Base-by-base conservation (phyloP, 2,797 vertebrate species). In the Aselliscus stoliczkanus region DNA sequence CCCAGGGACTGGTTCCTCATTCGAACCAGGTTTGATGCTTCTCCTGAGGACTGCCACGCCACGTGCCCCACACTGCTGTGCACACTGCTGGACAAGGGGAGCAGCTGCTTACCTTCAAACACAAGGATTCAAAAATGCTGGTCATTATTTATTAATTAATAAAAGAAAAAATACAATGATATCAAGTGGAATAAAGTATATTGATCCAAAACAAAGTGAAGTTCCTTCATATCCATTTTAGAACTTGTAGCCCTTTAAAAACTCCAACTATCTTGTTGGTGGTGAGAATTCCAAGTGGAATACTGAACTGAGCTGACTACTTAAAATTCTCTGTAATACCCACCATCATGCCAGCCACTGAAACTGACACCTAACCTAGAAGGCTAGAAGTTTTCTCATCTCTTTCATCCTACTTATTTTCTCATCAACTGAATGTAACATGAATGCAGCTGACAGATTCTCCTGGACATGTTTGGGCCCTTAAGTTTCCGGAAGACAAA, bases 1-100 rank as follows among this genome's bases (percentile, higher is more conserved):
- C 99, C 99, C 69, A 99, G 97, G 6, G 98, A 98, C 93, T 99
- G 99, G 96, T 99, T 99, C 98, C 99, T 99, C 99, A 99, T 99
- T 56, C 99, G 99, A 96, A 99, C 99, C 97, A 99, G 98, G 98
- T 99, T 99, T 97, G 99, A 99, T 44, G 98, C 97, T 73, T 99
- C 99, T 96, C 98, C 98, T 54, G 99, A 97, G 77, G 98, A 97
- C 95, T 99, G 99, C 98, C 99, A 99, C 42, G 98, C 95, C 64
- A 98, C 98, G 96, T 99, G 99, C 96, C 99, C 99, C 95, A 99
- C 99, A 9, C 99, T 99, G 79, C 99, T 98, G 50, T 99, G 99
- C 97, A 99, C 98, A 69, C 99, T 99, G 97, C 98, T 99, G 94
- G 99, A 99, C 96, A 99, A 98, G 58, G 99, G 99, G 96, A 99